A percentile compares a stretch with the other conserved stretches of the same genome.
Conservation (phyloP, 1,140 invertebrate species). For the Pissodes strobi region DNA sequence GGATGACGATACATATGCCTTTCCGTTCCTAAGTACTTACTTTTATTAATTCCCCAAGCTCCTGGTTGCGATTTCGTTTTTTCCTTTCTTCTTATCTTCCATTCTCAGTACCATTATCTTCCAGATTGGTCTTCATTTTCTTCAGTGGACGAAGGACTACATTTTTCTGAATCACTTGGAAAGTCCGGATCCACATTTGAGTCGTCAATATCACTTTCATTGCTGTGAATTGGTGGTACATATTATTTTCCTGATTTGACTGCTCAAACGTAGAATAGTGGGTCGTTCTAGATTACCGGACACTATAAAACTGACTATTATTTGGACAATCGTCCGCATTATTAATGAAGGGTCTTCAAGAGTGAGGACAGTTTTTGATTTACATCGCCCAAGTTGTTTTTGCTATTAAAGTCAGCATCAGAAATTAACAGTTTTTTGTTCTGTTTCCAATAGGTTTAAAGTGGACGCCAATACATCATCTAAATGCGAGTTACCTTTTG, state of each 20-base stretch:
- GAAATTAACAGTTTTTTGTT: background rate
- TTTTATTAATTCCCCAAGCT: too few species aligned
- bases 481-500: background rate
- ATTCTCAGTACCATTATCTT: background rate
- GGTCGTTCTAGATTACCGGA: background rate
- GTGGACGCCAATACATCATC: background rate
- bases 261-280: background rate
- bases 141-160: background rate
- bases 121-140: background rate
- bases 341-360: background rate
- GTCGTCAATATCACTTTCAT: constrained; percentile 7
- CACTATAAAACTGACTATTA: background rate
- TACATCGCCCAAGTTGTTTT: background rate
- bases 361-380: background rate
- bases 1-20: too few species aligned
- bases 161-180: constrained; percentile 1
- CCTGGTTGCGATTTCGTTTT: background rate
- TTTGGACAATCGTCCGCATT: background rate
- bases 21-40: too few species aligned
- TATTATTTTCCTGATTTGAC: constrained; percentile 3
- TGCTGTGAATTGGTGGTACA: background rate
- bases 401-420: too few species aligned
- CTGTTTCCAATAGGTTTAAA: background rate
- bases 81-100: constrained; percentile 3
- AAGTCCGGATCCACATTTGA: background rate